Evolutionary conservation across 2,797 vertebrate genomes (phyloP).

Genomic region (Phoxinus dragarum): DNA sequence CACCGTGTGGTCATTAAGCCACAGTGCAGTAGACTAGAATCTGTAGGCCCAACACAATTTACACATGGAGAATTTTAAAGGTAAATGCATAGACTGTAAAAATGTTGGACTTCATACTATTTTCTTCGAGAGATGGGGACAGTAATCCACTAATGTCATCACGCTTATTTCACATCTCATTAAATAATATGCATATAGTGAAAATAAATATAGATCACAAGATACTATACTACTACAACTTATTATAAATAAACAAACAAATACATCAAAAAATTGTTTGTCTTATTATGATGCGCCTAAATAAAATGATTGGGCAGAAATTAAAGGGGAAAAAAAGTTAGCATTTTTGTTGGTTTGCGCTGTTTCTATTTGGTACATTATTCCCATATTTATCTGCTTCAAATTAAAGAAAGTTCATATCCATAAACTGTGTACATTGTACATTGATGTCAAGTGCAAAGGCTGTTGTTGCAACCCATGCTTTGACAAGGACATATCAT

Average conservation of each 20-base stretch:
- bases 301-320: too few relatives aligned
- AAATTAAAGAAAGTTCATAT: neutral
- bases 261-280: neutral
- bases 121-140: neutral
- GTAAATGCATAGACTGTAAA: neutral
- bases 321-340: too few relatives aligned
- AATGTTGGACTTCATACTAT: neutral
- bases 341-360: too few relatives aligned
- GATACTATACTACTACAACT: neutral
- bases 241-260: neutral
- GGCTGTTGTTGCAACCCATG: neutral
- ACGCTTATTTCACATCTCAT: neutral
- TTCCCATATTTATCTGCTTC: neutral
- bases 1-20: constrained; percentile 19
- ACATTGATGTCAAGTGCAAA: neutral
- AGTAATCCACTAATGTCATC: neutral
- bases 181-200: neutral
- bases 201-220: neutral
- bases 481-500: neutral
- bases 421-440: neutral
- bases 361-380: neutral
- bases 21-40: neutral
- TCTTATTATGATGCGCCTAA: neutral
- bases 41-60: neutral
- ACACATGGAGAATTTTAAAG: neutral